Conservation (phyloP, 2,113 vertebrate genomes). For the Otocyon megalotis region DNA sequence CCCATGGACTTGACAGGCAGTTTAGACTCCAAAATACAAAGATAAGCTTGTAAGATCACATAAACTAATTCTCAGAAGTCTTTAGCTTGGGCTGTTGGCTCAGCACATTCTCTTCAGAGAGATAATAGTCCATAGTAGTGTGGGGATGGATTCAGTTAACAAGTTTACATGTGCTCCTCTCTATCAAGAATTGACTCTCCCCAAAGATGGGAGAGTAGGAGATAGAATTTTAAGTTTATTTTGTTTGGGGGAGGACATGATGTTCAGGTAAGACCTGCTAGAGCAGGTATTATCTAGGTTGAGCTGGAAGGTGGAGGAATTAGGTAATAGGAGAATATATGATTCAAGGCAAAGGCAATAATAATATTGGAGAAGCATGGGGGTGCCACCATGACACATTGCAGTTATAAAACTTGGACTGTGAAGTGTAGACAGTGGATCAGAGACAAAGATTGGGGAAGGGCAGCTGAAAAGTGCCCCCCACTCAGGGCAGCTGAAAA, state of each 20-base stretch:
- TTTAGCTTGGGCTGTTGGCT: not conserved
- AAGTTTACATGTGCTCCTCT: not conserved
- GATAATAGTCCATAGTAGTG: not conserved
- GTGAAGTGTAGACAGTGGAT: rapidly evolving
- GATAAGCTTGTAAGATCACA: not conserved
- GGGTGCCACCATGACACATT: rapidly evolving
- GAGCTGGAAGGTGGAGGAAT: not conserved
- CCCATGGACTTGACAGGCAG: not conserved
- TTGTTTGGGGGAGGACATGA: not conserved
- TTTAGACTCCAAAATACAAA: not conserved
- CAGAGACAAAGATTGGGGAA: not conserved
- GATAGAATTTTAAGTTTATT: not conserved
- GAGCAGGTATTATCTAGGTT: not conserved
- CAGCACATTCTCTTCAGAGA: not conserved
- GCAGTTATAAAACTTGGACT: not conserved
- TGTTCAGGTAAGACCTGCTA: not conserved
- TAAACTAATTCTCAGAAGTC: not conserved
- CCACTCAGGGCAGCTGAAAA: not conserved
- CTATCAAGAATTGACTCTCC: not conserved
- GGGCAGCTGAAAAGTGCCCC: not conserved
- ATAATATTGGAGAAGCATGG: not conserved
- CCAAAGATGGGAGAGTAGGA: not conserved
- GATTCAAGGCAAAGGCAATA: not conserved
- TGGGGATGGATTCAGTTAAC: not conserved
- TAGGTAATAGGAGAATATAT: not conserved